Conservation (phyloP, 2,113 vertebrate species). For the Ia io region DNA sequence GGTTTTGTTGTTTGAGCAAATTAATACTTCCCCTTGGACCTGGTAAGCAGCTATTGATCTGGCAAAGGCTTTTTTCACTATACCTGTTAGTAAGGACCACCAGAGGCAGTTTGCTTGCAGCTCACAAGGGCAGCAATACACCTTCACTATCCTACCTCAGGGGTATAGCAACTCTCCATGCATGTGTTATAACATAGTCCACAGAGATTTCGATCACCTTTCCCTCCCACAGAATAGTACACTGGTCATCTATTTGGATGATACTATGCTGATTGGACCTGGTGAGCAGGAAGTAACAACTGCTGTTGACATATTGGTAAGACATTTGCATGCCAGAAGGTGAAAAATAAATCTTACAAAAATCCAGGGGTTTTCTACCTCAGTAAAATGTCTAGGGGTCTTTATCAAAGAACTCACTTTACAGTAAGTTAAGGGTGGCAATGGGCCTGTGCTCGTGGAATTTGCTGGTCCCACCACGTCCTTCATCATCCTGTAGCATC, state of each 20-base stretch:
- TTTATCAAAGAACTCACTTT: background rate
- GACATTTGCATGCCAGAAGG: background rate
- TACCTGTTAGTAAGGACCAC: background rate
- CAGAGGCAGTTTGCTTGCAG: background rate
- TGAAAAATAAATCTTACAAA: background rate
- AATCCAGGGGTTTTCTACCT: background rate
- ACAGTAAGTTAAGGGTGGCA: background rate
- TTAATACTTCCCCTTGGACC: background rate
- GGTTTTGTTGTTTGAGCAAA: background rate
- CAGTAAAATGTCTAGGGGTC: background rate
- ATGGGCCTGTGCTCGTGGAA: background rate
- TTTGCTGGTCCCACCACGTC: background rate
- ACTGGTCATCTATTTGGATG: background rate
- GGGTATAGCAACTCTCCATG: background rate
- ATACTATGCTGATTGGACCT: background rate
- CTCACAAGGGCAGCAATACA: background rate
- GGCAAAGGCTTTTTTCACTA: background rate
- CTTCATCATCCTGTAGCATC: background rate
- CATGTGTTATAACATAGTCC: background rate
- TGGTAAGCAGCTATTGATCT: background rate
- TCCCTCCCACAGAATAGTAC: background rate
- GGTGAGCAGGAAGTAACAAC: background rate
- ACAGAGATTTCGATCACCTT: background rate
- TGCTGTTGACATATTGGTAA: background rate
- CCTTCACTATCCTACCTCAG: background rate